phyloP scores from a whole-genome alignment of 2,797 vertebrate genomes.

The Chlorospingus flavigularis region DNA sequence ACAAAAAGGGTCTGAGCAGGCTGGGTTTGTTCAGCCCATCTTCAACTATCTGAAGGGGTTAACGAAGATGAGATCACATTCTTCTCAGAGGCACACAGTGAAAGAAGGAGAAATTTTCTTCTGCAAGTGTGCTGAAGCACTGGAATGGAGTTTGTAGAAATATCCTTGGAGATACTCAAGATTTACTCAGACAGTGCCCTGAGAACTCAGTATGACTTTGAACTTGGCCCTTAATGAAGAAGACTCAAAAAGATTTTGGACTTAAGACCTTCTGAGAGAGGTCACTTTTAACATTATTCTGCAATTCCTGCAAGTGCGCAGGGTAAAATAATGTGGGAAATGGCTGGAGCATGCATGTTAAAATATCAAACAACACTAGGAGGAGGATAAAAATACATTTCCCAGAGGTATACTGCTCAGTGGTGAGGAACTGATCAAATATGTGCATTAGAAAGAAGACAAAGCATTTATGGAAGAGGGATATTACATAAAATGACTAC shows the following conservation, averaged over 20 bases:
- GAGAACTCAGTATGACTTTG: not conserved
- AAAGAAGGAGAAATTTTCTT: not conserved
- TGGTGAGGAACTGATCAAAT: not conserved
- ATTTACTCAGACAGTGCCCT: not conserved
- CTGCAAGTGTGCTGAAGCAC: not conserved
- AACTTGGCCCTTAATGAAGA: not conserved
- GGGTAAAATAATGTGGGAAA: not conserved
- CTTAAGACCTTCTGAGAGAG: not conserved
- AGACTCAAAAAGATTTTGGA: not conserved
- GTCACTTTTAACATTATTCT: not conserved
- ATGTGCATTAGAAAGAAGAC: not conserved
- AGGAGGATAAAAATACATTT: not conserved
- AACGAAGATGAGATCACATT: not conserved
- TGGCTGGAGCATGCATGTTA: not conserved
- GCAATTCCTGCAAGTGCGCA: accelerated
- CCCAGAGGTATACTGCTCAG: not conserved
- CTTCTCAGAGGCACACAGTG: not conserved
- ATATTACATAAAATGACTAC: not conserved
- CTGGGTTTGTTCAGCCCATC: not conserved
- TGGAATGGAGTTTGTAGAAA: not conserved
- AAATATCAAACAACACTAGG: not conserved
- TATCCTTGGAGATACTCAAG: not conserved
- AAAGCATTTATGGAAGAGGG: not conserved
- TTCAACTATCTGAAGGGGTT: not conserved
- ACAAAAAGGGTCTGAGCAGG: not conserved